phyloP scores from a whole-genome alignment of 2,113 vertebrate species.

The Conger conger region DNA sequence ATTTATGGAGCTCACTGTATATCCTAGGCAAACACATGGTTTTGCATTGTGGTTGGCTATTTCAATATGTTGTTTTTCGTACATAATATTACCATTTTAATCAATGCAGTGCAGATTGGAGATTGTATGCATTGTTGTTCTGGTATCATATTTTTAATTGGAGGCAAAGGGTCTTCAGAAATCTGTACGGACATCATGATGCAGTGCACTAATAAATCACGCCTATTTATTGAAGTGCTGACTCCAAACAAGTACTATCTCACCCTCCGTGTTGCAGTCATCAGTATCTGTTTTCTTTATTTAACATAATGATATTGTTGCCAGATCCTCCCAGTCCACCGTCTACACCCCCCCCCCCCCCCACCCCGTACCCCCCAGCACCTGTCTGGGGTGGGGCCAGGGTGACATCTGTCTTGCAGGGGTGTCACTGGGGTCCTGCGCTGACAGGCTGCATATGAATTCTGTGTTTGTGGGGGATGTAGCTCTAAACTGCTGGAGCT shows the following conservation, averaged over 20 bases:
- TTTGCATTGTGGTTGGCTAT: neutral
- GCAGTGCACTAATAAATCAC: neutral
- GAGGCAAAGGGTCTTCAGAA: neutral
- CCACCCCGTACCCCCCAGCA: conserved; percentile 58
- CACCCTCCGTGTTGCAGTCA: neutral
- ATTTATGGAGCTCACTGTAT: no score
- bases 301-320: neutral
- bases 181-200: neutral
- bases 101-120: neutral
- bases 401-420: conserved; percentile 50
- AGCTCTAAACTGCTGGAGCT: conserved; percentile 65
- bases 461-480: conserved; percentile 69
- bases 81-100: neutral
- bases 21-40: neutral
- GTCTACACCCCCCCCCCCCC: conserved; percentile 49
- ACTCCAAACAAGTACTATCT: neutral
- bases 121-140: neutral
- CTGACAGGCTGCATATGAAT: conserved; percentile 74
- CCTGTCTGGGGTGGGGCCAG: conserved; percentile 18
- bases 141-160: neutral
- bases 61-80: neutral
- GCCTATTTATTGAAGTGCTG: neutral
- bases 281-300: conserved; percentile 9
- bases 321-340: conserved; percentile 48
- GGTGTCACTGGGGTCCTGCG: conserved; percentile 38